Percentiles rank a stretch among this genome's conserved stretches.
phyloP scores from a whole-genome alignment of 2,888 invertebrate genomes.

The Conchocele bisecta region DNA sequence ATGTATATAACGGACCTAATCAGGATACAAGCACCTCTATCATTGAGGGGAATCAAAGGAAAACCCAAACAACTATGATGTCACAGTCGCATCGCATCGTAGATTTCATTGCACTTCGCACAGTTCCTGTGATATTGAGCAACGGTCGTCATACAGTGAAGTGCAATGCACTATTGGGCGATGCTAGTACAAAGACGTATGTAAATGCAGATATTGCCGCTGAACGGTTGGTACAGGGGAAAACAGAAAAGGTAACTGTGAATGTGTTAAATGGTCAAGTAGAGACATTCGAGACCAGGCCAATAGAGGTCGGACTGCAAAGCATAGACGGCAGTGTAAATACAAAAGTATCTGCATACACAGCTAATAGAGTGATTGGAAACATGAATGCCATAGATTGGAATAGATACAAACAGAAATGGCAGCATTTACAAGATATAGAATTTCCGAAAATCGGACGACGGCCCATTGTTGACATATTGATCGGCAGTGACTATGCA shows the following conservation, averaged over 20 bases:
- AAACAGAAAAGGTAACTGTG: slow-evolving; percentile 20
- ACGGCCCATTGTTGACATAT: slow-evolving; percentile 11
- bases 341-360: slow-evolving; percentile 11
- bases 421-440: slow-evolving; percentile 22
- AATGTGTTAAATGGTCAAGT: slow-evolving; percentile 38
- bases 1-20: no score
- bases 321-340: slow-evolving; percentile 5
- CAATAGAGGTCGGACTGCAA: slow-evolving; percentile 12
- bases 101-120: slow-evolving; percentile 26
- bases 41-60: background rate
- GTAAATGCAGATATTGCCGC: slow-evolving; percentile 42
- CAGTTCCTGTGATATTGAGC: slow-evolving; percentile 34
- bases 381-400: slow-evolving; percentile 27
- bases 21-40: background rate
- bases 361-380: slow-evolving; percentile 25
- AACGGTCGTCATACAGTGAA: slow-evolving; percentile 9
- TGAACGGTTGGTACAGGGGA: slow-evolving; percentile 29
- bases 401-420: slow-evolving; percentile 12
- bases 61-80: background rate
- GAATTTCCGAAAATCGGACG: background rate
- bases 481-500: slow-evolving; percentile 35
- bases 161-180: slow-evolving; percentile 53
- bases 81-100: background rate
- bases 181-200: slow-evolving; percentile 55
- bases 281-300: slow-evolving; percentile 24